These are phyloP conservation scores for Pluvianellus socialis DNA, from an alignment of 2,113 vertebrate species.

Conservation along the genomic window DNA sequence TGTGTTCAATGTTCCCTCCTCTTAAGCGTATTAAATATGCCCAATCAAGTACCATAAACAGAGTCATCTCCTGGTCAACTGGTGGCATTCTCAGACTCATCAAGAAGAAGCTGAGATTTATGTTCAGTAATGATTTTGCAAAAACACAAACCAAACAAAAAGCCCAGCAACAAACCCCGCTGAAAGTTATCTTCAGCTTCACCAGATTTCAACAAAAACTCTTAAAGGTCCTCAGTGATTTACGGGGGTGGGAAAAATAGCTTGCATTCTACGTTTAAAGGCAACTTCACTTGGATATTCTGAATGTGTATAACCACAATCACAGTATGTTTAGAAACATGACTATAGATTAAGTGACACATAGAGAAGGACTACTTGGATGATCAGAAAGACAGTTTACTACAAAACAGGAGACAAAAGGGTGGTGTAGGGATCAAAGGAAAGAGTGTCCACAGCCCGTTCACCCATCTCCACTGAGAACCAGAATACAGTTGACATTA, in stretches of 20 bases:
- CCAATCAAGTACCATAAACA: not conserved
- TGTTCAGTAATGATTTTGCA: not conserved
- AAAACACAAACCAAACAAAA: not conserved
- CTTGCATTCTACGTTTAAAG: not conserved
- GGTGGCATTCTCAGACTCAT: not conserved
- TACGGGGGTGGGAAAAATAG: not conserved
- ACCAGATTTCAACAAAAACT: not conserved
- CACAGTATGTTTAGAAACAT: not conserved
- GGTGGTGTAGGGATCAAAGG: not conserved
- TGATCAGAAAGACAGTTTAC: not conserved
- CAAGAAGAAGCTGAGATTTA: not conserved
- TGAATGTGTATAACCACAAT: not conserved
- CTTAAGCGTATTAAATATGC: not conserved
- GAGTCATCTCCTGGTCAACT: not conserved
- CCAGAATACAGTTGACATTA: not conserved
- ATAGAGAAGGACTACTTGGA: not conserved
- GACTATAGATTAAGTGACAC: not conserved
- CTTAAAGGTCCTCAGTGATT: not conserved
- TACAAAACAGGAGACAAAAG: not conserved
- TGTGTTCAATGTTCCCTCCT: not conserved
- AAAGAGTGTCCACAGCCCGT: not conserved
- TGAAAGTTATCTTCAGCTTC: not conserved
- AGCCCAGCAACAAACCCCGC: not conserved
- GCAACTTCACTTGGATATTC: not conserved
- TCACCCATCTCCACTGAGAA: not conserved